Evolutionary conservation across 2,797 vertebrate species (phyloP).

Genomic region (Centropyge bicolor): DNA sequence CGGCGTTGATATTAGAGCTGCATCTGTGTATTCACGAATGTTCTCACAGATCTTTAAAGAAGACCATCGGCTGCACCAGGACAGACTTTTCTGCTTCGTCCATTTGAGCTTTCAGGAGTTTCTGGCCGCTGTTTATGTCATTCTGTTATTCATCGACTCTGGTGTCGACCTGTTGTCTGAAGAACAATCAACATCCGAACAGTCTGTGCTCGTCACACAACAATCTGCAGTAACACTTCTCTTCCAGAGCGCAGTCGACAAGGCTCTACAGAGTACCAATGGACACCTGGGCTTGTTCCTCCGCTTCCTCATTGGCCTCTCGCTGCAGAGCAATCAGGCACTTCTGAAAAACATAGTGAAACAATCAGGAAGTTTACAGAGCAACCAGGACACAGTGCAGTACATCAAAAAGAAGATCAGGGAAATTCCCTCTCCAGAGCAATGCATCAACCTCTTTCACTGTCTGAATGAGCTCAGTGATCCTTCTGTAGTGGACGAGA

Average conservation of each 20-base stretch:
- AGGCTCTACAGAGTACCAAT: slow-evolving; percentile 26
- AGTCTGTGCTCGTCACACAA: not conserved
- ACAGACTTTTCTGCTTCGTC: slow-evolving; percentile 35
- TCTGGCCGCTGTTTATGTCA: slow-evolving; percentile 54
- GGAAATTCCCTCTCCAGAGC: slow-evolving; percentile 3
- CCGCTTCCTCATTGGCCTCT: slow-evolving; percentile 39
- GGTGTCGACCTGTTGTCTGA: slow-evolving; percentile 31
- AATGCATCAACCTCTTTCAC: slow-evolving; percentile 16
- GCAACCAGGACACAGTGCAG: slow-evolving; percentile 15
- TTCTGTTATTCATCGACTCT: slow-evolving; percentile 13
- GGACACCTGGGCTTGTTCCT: slow-evolving; percentile 37
- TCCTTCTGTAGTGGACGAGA: slow-evolving; percentile 11
- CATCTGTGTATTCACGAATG: not conserved
- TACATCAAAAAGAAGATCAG: slow-evolving; percentile 29
- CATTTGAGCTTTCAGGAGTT: slow-evolving; percentile 59
- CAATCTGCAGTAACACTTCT: not conserved
- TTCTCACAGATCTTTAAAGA: slow-evolving; percentile 33
- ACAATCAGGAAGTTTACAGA: not conserved
- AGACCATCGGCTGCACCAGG: not conserved
- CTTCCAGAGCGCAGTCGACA: slow-evolving; percentile 18
- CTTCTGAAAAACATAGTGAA: slow-evolving; percentile 9
- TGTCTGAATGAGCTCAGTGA: slow-evolving; percentile 36
- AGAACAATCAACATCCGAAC: not conserved
- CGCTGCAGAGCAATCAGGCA: slow-evolving; percentile 25
- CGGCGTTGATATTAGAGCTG: slow-evolving; percentile 10